Evolutionary conservation across 92 coral and sea anemone species (phyloP).

Genomic region (Actinernus sp.): DNA sequence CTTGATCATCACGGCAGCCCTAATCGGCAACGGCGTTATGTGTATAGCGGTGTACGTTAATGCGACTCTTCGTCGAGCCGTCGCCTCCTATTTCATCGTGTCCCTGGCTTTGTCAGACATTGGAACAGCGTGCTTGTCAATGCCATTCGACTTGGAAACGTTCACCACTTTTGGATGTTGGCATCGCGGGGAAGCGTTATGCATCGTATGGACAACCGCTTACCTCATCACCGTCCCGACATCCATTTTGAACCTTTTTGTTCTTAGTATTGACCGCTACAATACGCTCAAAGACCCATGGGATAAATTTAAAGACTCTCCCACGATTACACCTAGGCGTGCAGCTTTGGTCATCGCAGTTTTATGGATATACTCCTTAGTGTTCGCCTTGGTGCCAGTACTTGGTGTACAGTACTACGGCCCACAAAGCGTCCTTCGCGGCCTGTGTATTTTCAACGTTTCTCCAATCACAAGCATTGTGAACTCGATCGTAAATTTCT

Average conservation of each 20-base stretch:
- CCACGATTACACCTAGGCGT: constrained; percentile 69
- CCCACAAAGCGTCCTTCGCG: constrained; percentile 8
- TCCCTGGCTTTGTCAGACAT: constrained; percentile 86
- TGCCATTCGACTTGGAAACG: constrained; percentile 70
- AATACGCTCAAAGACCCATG: constrained; percentile 66
- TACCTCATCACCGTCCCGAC: constrained; percentile 87
- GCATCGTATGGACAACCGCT: constrained; percentile 69
- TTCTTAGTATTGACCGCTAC: constrained; percentile 70
- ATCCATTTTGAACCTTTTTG: constrained; percentile 65
- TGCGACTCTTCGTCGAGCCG: constrained; percentile 61
- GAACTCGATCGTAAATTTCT: constrained; percentile 69
- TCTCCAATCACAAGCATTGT: constrained; percentile 38
- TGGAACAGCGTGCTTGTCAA: constrained; percentile 69
- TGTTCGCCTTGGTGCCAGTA: constrained; percentile 69
- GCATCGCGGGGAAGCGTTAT: constrained; percentile 54
- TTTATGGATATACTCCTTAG: constrained; percentile 78
- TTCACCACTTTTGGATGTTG: constrained; percentile 46
- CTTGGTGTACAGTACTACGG: constrained; percentile 62
- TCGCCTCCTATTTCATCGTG: constrained; percentile 67
- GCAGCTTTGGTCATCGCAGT: constrained; percentile 35
- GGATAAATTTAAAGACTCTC: constrained; percentile 56
- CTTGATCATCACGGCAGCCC: constrained; percentile 63
- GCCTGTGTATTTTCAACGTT: constrained; percentile 56
- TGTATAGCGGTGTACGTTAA: constrained; percentile 64
- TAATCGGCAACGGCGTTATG: constrained; percentile 74